phyloP scores from a whole-genome alignment of 2,113 vertebrate genomes.

The Sebastes schlegelii region DNA sequence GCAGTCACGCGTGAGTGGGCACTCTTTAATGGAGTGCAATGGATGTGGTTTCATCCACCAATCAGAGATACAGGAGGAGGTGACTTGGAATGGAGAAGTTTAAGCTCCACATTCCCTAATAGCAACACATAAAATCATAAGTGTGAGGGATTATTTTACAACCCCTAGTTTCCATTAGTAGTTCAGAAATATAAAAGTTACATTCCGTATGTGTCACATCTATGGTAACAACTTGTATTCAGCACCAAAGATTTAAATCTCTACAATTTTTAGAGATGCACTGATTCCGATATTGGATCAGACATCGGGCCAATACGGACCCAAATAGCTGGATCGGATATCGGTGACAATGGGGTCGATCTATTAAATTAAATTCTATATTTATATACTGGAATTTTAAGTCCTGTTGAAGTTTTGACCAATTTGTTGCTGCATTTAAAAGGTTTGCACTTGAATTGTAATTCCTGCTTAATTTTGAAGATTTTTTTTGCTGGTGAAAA shows the following conservation, averaged over 20 bases:
- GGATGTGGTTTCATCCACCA: constrained; percentile 65
- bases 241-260: constrained; percentile 11
- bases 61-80: constrained; percentile 46
- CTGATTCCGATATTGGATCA: too few relatives aligned
- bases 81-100: constrained; percentile 45
- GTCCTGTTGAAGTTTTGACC: too few relatives aligned
- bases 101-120: constrained; percentile 46
- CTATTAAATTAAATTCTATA: too few relatives aligned
- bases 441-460: too few relatives aligned
- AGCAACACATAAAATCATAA: constrained; percentile 47
- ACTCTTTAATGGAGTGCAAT: constrained; percentile 71
- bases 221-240: constrained; percentile 3
- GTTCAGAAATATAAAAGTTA: background rate
- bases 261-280: background rate
- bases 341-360: too few relatives aligned
- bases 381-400: too few relatives aligned
- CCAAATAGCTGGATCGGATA: too few relatives aligned
- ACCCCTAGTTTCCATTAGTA: constrained; percentile 18
- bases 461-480: too few relatives aligned
- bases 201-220: constrained; percentile 26
- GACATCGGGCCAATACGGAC: too few relatives aligned
- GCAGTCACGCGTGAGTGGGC: constrained; percentile 67
- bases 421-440: too few relatives aligned
- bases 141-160: constrained; percentile 51
- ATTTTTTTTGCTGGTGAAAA: too few relatives aligned